A percentile compares a stretch with the other conserved stretches of the same genome.
These are phyloP conservation scores for Holotrichia oblita DNA, from an alignment of 1,140 invertebrate genomes.

Conservation along the genomic window DNA sequence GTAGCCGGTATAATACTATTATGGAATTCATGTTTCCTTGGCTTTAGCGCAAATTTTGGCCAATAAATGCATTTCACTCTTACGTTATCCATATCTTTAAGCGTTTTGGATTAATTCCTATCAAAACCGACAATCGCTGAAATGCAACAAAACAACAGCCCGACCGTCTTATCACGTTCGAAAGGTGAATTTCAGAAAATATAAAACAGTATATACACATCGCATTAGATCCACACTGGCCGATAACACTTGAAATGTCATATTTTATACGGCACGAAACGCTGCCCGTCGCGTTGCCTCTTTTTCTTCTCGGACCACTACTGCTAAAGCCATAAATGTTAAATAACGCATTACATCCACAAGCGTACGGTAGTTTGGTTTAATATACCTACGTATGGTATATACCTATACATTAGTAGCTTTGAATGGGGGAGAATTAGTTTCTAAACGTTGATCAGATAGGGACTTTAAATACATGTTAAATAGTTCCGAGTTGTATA, in stretches of 20 bases:
- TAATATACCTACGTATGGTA: too few relatives aligned
- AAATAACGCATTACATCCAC: conserved; percentile 29
- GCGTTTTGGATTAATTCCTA: conserved; percentile 25
- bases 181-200: conserved; percentile 35
- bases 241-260: conserved; percentile 31
- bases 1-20: too few relatives aligned
- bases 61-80: conserved; percentile 10
- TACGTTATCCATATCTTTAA: background rate
- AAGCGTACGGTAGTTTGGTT: conserved; percentile 6
- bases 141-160: conserved; percentile 23
- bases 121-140: conserved; percentile 21
- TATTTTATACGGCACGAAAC: conserved; percentile 30
- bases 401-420: conserved; percentile 8
- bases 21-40: background rate
- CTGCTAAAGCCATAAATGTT: conserved; percentile 20
- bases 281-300: conserved; percentile 28
- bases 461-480: conserved; percentile 28
- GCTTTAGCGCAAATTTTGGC: background rate
- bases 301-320: conserved; percentile 31
- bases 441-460: conserved; percentile 29
- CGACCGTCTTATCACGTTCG: conserved; percentile 32
- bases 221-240: conserved; percentile 30
- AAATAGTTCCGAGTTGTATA: conserved; percentile 30
- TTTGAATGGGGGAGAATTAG: conserved; percentile 27
- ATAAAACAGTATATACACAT: conserved; percentile 33